Percentiles rank a stretch among this genome's conserved stretches.
Conservation (phyloP, 2,888 invertebrate genomes). For the Xestoiulus laeticollis region DNA sequence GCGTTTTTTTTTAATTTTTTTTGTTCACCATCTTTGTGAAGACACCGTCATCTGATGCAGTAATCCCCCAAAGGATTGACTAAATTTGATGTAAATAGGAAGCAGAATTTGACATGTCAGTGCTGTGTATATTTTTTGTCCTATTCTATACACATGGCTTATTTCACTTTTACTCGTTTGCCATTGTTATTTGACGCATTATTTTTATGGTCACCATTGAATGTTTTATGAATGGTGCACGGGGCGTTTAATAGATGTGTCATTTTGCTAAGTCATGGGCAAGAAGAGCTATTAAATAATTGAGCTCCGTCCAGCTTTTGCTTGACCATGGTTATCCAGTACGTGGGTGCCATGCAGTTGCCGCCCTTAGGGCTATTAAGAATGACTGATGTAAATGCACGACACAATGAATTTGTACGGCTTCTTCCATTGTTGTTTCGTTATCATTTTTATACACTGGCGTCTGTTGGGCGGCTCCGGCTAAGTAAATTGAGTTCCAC, state of each 20-base stretch:
- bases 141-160: not conserved
- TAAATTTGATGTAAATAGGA: not conserved
- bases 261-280: constrained; percentile 33
- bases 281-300: constrained; percentile 5
- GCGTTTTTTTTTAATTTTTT: not conserved
- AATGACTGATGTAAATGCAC: constrained; percentile 11
- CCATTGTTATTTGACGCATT: not conserved
- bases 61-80: not conserved
- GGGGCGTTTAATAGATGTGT: constrained; percentile 4
- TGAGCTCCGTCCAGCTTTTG: not conserved
- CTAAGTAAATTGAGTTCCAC: constrained; percentile 37
- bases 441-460: constrained; percentile 37
- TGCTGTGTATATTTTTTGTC: not conserved
- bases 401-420: not conserved
- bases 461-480: constrained; percentile 4
- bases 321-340: not conserved
- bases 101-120: not conserved
- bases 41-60: not conserved
- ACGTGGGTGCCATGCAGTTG: constrained; percentile 21
- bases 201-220: not conserved
- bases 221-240: not conserved
- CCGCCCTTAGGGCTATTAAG: not conserved
- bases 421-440: constrained; percentile 29
- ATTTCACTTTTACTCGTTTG: not conserved
- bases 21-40: not conserved